A percentile compares a stretch with the other conserved stretches of the same genome.
phyloP scores from a whole-genome alignment of 2,113 vertebrate species.

The Telmatochromis bifrenatus region DNA sequence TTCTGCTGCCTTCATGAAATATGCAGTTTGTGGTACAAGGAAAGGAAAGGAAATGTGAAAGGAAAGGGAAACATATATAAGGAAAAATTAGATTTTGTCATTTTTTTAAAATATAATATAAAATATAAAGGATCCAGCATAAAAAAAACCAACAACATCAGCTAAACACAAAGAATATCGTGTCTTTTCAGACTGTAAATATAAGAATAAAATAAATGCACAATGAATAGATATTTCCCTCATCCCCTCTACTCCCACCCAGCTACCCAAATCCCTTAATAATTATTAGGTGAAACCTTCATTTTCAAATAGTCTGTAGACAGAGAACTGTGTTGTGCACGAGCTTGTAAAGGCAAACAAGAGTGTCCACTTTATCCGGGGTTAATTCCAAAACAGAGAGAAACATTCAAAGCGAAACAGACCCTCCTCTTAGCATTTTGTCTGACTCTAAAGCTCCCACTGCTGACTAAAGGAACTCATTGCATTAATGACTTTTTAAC shows the following conservation, averaged over 20 bases:
- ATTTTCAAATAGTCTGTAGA: not conserved
- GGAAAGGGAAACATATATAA: not conserved
- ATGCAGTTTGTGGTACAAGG: not conserved
- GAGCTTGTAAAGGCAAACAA: not conserved
- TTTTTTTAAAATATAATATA: not conserved
- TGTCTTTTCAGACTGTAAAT: slow-evolving; percentile 42
- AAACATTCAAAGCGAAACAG: not conserved
- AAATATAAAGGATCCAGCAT: not conserved
- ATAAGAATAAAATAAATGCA: slow-evolving; percentile 14
- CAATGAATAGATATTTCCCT: not conserved
- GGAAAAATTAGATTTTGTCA: not conserved
- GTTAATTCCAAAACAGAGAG: not conserved
- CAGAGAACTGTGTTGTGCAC: not conserved
- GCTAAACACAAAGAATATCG: not conserved
- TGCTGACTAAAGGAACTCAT: slow-evolving; percentile 61
- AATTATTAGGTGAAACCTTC: not conserved
- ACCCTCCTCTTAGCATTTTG: not conserved
- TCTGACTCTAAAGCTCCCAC: slow-evolving; percentile 66
- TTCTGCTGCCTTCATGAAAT: not conserved
- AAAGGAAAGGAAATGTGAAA: not conserved
- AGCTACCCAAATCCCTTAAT: not conserved
- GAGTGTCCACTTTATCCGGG: not conserved
- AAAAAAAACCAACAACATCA: not conserved
- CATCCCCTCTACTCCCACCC: not conserved
- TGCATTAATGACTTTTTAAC: slow-evolving; percentile 26